Base-by-base conservation (phyloP, 2,113 vertebrate species). In the Dicrurus megarhynchus region DNA sequence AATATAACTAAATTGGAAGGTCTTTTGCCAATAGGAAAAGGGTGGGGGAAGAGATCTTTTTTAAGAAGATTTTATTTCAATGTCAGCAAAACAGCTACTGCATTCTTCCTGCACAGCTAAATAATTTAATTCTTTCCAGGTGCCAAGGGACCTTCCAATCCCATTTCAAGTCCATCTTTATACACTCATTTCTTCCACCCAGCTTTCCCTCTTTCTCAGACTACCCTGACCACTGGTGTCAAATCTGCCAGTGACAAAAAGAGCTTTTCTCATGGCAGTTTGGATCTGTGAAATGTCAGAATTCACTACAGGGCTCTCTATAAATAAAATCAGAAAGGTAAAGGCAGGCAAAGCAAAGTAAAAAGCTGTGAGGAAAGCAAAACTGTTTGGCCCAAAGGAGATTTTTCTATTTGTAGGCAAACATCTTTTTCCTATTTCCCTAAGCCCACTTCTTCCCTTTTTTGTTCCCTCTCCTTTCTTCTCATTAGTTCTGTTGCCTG, bases 321-420 rank as follows among this genome's bases (percentile, higher is more conserved):
- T 39, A 94, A 96, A 94, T 70, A 93, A 94, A 90, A 86, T 41
- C 56, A 74, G 88, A 92, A 84, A 90, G 44, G 76, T 88, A 89
- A 81, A 93, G 32, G 61, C 79, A 90, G 64, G 68, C 56, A 63
- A 92, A 92, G 22, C 27, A 37, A 90, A 96, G 76, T 22, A 44
- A 94, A 93, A 93, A 95, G 44, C 76, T 86, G 50, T 81, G 68
- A 86, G 84, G 73, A 74, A 90, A 92, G 60, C 35, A 84, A 84
- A 94, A 92, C 6, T 81, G 35, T 93, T 95, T 90, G 85, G 79
- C 53, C 80, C 64, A 86, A 90, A 84, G 52, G 32, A 77, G 39
- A 84, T 75, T 61, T 67, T 60, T 85, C 75, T 94, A 10, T 94
- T 94, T 91, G 92, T 93, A 88, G 92, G 78, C 91, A 96, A 97